Conservation (phyloP, 2,797 vertebrate genomes). For the Melanogrammus aeglefinus region DNA sequence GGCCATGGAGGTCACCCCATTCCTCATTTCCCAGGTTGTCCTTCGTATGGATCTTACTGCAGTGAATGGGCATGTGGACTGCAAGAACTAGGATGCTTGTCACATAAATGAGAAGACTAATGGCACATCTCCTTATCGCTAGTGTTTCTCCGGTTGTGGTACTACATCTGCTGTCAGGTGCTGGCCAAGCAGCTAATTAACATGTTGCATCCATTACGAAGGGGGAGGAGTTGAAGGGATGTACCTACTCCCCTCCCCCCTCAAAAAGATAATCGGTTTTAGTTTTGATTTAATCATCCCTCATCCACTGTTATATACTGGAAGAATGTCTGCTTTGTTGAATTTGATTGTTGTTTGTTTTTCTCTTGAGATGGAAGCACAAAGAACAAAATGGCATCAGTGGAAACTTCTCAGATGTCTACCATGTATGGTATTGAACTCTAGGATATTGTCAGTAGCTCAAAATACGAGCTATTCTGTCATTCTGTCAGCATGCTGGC, state of each 20-base stretch:
- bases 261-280: neutral
- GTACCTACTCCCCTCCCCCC: neutral
- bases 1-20: constrained; percentile 9
- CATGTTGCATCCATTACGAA: constrained; percentile 46
- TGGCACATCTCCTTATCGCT: constrained; percentile 65
- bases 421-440: neutral
- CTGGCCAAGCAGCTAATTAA: constrained; percentile 64
- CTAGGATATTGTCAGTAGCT: neutral
- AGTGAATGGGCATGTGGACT: constrained; percentile 51
- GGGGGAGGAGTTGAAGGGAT: constrained; percentile 39
- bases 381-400: neutral
- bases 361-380: neutral
- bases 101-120: constrained; percentile 71
- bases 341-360: too few species aligned
- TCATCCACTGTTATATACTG: neutral
- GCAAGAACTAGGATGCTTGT: constrained; percentile 56
- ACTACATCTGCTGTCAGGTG: constrained; percentile 63
- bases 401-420: neutral
- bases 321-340: neutral
- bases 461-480: neutral
- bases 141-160: constrained; percentile 57
- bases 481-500: neutral
- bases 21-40: constrained; percentile 51
- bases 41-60: neutral
- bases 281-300: neutral